phyloP scores from a whole-genome alignment of 2,888 invertebrate genomes.

The Julus scandinavius region DNA sequence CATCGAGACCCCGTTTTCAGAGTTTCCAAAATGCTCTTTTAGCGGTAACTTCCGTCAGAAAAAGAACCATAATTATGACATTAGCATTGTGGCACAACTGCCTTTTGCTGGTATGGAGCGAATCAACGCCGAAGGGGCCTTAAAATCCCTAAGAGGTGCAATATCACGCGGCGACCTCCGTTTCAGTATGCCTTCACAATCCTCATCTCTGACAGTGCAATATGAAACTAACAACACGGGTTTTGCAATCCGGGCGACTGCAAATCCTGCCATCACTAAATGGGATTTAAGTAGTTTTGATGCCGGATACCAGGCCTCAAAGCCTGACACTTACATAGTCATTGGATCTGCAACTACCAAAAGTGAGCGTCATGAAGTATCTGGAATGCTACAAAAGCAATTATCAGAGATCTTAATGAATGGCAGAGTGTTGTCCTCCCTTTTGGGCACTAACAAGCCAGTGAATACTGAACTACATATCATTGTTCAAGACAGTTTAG shows the following conservation, averaged over 20 bases:
- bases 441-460: neutral
- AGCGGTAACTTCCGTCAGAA: slow-evolving; percentile 27
- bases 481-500: neutral
- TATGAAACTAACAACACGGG: slow-evolving; percentile 29
- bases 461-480: neutral
- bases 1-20: slow-evolving; percentile 15
- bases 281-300: neutral
- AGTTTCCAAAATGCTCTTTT: slow-evolving; percentile 51
- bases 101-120: neutral
- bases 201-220: neutral
- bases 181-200: neutral
- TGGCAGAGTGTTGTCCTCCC: neutral
- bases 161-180: neutral
- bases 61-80: neutral
- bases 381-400: neutral
- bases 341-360: neutral
- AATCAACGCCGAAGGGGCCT: neutral
- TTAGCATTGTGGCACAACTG: neutral
- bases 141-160: neutral
- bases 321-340: neutral
- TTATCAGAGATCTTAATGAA: neutral
- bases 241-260: neutral
- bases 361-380: neutral
- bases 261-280: slow-evolving; percentile 5
- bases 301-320: neutral